These are phyloP conservation scores for Microctonus aethiopoides DNA, from an alignment of 2,888 invertebrate species.

Conservation along the genomic window DNA sequence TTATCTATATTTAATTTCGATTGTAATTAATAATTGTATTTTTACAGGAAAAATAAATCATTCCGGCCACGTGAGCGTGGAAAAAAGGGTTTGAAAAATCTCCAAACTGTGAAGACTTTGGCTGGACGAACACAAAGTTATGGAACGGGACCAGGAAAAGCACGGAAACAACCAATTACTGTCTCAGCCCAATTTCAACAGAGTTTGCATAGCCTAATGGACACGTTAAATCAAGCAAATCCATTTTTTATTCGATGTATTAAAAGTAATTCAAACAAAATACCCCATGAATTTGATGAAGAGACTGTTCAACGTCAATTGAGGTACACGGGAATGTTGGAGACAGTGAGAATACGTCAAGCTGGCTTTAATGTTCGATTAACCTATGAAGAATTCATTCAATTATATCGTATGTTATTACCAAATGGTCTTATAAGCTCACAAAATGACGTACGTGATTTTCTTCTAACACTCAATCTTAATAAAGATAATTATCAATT, in stretches of 20 bases:
- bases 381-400: conserved; percentile 94
- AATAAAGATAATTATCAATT: conserved; percentile 93
- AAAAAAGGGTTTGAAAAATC: conserved; percentile 88
- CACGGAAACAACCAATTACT: conserved; percentile 88
- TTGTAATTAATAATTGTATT: conserved; percentile 10
- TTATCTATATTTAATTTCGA: background rate
- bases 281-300: conserved; percentile 92
- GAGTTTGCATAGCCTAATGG: conserved; percentile 91
- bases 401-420: conserved; percentile 89
- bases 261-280: conserved; percentile 94
- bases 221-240: conserved; percentile 89
- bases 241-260: conserved; percentile 92
- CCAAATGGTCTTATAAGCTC: conserved; percentile 89
- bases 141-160: conserved; percentile 70
- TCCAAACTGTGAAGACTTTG: conserved; percentile 91
- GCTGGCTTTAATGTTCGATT: conserved; percentile 95
- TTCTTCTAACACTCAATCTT: conserved; percentile 84
- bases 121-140: conserved; percentile 78
- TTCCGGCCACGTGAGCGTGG: conserved; percentile 88
- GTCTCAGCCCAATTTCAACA: conserved; percentile 96
- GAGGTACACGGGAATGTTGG: conserved; percentile 96
- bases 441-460: conserved; percentile 86
- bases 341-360: conserved; percentile 93
- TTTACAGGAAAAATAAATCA: conserved; percentile 89
- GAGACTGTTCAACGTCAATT: conserved; percentile 91